phyloP scores from a whole-genome alignment of 2,888 invertebrate species.

The Acanthopleura granulata region DNA sequence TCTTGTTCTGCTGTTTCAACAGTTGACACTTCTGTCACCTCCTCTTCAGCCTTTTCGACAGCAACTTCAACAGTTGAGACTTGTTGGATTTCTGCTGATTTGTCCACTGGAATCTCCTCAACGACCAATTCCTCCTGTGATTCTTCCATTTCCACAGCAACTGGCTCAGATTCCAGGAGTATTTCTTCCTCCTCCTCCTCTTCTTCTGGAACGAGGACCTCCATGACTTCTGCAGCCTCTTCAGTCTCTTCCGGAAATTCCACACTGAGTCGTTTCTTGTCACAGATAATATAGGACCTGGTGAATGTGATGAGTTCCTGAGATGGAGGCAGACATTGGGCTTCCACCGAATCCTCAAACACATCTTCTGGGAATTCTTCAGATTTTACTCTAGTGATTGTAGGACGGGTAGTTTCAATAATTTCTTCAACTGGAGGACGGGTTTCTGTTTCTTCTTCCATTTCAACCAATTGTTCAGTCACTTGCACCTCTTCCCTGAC shows the following conservation, averaged over 20 bases:
- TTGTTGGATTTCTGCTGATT: slow-evolving; percentile 22
- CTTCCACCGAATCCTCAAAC: slow-evolving; percentile 19
- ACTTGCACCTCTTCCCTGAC: slow-evolving; percentile 20
- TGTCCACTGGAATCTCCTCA: slow-evolving; percentile 26
- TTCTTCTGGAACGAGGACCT: slow-evolving; percentile 34
- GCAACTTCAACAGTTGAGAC: slow-evolving; percentile 34
- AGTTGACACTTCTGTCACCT: slow-evolving; percentile 24
- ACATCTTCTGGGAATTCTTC: slow-evolving; percentile 29
- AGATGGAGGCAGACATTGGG: slow-evolving; percentile 11
- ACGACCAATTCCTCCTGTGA: slow-evolving; percentile 17
- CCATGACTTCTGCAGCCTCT: slow-evolving; percentile 32
- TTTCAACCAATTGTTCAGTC: slow-evolving; percentile 20
- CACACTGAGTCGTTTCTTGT: background rate
- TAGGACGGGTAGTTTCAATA: slow-evolving; percentile 30
- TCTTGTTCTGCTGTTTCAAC: slow-evolving; percentile 18
- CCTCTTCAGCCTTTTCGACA: slow-evolving; percentile 32
- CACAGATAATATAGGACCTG: slow-evolving; percentile 15
- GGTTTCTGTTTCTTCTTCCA: slow-evolving; percentile 23
- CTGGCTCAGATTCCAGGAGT: slow-evolving; percentile 31
- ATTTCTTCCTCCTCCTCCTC: slow-evolving; percentile 26
- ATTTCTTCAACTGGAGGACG: slow-evolving; percentile 29
- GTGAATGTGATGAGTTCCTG: slow-evolving; percentile 14
- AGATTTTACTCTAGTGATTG: slow-evolving; percentile 29
- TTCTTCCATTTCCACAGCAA: slow-evolving; percentile 25
- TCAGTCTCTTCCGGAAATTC: slow-evolving; percentile 30